Evolutionary conservation across 1,140 invertebrate species (phyloP), one percentile per base, ranked within the genome.

Genomic region (Popillia japonica): DNA sequence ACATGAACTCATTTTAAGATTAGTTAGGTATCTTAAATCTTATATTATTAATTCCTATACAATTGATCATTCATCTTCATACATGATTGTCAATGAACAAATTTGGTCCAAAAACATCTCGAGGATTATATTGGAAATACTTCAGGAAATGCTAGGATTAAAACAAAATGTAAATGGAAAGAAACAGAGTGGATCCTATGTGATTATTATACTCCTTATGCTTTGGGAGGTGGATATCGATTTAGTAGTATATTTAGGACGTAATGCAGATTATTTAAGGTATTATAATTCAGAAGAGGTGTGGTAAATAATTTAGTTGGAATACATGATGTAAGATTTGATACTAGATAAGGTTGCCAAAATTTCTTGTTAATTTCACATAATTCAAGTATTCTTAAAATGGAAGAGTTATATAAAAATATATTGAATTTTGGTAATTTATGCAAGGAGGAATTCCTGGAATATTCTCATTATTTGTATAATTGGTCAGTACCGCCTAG

Each of bases 131-230:
- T 84, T 98, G 96, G 96, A 97, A 97, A 0, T 98, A 95, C 85
- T 98, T 92, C 95, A 89, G 97, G 97, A 0, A 90, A 91, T 80
- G 95, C 96, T 20, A 89, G 88, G 79, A 93, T 97, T 0, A 93
- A 94, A 85, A 90, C 89, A 40, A 89, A 84, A 77, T 96, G 97
- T 6, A 94, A 94, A 84, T 99, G 97, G 96, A 91, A 92, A 83
- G 97, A 99, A 87, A 87, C 87, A 0, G 90, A 94, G 72, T 99
- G 96, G 94, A 92, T 95, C 83, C 85, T 98, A 0, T 99, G 97
- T 88, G 96, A 99, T 87, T 90, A 91, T 82, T 99, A 99, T 89
- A 87, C 99, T 61, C 97, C 97, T 0, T 99, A 99, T 90, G 97
- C 98, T 22, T 87, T 97, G 3, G 98, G 98, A 42, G 98, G 98